Conservation (phyloP, 2,797 vertebrate genomes). For the Sebastes hubbsi region DNA sequence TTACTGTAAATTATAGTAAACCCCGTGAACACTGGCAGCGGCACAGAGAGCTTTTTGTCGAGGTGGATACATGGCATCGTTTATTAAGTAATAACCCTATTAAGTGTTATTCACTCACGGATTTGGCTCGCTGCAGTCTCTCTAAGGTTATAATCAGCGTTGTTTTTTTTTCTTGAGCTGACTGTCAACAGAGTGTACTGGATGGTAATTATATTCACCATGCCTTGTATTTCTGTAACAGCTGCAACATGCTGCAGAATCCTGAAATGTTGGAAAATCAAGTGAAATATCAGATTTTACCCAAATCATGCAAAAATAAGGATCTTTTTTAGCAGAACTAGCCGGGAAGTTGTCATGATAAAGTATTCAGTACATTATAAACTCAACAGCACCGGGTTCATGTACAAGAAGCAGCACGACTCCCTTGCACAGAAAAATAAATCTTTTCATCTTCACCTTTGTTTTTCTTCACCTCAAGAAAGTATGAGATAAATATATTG, state of each 20-base stretch:
- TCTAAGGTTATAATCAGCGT: conserved; percentile 51
- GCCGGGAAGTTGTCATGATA: background rate
- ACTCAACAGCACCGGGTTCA: background rate
- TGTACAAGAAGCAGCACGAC: background rate
- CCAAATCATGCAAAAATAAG: background rate
- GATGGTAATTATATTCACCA: conserved; percentile 26
- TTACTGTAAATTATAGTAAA: conserved; percentile 56
- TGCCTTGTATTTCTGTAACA: background rate
- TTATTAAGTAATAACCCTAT: conserved; percentile 65
- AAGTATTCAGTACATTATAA: background rate
- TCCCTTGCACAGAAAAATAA: background rate
- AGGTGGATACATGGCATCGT: conserved; percentile 40
- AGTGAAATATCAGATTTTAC: background rate
- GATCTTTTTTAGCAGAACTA: background rate
- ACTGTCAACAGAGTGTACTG: conserved; percentile 39
- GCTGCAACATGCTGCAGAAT: background rate
- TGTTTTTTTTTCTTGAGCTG: conserved; percentile 22
- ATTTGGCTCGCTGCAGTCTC: conserved; percentile 45
- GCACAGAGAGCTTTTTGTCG: conserved; percentile 46
- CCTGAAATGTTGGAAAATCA: background rate
- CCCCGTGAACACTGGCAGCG: conserved; percentile 29
- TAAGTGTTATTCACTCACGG: conserved; percentile 48
- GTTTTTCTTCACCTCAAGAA: background rate
- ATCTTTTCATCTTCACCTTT: background rate
- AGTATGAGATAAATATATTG: background rate